Base-by-base conservation (phyloP, 2,113 vertebrate genomes). In the Nanorana parkeri region DNA sequence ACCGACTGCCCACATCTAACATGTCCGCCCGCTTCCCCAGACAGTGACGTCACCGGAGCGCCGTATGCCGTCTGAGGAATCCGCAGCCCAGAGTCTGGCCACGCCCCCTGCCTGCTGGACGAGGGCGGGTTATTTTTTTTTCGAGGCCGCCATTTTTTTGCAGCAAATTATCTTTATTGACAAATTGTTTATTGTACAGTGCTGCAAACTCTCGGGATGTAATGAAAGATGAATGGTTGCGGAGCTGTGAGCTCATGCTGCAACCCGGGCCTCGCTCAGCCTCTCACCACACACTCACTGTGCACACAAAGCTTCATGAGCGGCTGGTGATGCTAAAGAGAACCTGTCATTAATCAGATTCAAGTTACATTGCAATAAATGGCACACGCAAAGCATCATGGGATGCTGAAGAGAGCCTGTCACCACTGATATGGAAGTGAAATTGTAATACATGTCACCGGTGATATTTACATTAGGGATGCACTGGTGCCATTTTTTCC, bases 101-200 rank as follows among this genome's bases (percentile, higher is more conserved):
- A 51, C 80, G 52, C 80, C 80, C 21, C 5, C 71, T 66, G n/a
- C 47, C 10, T 76, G 28, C 23, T 83, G 54, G 63, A 76, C 32
- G 26, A 28, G 80, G 63, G 63, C 20, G 72, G 17, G 19, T 81
- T 81, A 73, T 81, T 74, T 83, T 78, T 69, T 19, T 52, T 23
- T 60, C 61, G 58, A 23, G 24, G 24, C 71, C 72, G 80, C 80
- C 80, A 83, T 83, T 76, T 83, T 80, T 81, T 81, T 82, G 47
- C 80, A 68, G 64, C 72, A 83, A 83, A 76, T 83, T 83, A 83
- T 76, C 80, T 83, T 83, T 83, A 83, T 76, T 83, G 80, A 83
- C 80, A 83, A 83, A 76, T 51, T 55, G 82, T 88, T 95, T 77
- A 92, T 93, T 88, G 94, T 94, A 92, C 94, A 95, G 82, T 87